Conservation (phyloP, 2,113 vertebrate genomes). For the cattle (Bos taurus) region DNA sequence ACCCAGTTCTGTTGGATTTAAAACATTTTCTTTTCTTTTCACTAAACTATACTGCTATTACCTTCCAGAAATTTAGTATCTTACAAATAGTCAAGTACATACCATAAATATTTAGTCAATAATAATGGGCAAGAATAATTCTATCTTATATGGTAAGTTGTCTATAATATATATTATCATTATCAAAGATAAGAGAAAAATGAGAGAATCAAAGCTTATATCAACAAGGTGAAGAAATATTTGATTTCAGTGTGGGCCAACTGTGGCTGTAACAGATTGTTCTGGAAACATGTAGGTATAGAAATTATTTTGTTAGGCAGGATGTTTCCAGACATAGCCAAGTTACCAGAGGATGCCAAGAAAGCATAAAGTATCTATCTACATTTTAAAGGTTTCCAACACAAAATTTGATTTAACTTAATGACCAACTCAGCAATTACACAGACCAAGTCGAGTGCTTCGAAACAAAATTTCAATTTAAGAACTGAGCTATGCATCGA, state of each 20-base stretch:
- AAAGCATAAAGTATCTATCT: background rate
- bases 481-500: background rate
- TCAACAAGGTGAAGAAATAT: background rate
- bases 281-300: background rate
- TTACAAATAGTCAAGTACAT: background rate
- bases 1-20: background rate
- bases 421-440: background rate
- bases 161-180: background rate
- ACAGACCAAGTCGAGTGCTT: background rate
- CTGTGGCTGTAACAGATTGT: background rate
- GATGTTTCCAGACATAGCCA: background rate
- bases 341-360: background rate
- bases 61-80: background rate
- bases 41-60: background rate
- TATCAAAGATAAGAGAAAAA: background rate
- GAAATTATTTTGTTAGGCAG: background rate
- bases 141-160: background rate
- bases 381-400: background rate
- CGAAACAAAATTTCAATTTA: background rate
- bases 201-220: background rate
- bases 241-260: background rate
- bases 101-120: background rate
- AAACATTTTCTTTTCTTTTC: background rate
- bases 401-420: constrained; percentile 21
- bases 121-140: background rate